Percentiles rank a stretch among this genome's conserved stretches.
Conservation (phyloP, 2,797 vertebrate genomes). For the Notoglanidium macrostoma region DNA sequence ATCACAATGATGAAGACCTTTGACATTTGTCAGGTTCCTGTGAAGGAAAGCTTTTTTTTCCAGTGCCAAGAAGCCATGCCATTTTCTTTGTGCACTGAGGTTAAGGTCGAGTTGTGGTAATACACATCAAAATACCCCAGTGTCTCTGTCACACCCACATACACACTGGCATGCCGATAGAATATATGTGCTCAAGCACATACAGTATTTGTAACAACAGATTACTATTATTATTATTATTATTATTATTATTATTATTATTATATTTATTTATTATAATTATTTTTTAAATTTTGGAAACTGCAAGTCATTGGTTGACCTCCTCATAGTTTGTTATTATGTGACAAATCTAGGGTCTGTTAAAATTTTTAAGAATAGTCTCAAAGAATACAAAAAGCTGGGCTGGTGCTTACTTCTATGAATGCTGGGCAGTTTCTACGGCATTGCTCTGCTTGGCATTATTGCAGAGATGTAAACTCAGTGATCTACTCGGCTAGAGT, state of each 20-base stretch:
- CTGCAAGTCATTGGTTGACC: too few species aligned
- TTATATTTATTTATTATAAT: too few species aligned
- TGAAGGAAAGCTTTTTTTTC: too few species aligned
- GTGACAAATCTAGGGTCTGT: neutral
- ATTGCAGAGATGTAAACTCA: neutral
- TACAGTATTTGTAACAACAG: neutral
- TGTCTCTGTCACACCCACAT: neutral
- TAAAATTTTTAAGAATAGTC: neutral
- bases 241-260: too few species aligned
- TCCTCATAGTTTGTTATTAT: neutral
- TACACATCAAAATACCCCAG: neutral
- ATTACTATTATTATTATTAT: neutral
- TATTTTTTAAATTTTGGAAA: too few species aligned
- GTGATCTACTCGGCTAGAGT: neutral
- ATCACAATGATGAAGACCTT: neutral
- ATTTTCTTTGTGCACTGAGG: neutral
- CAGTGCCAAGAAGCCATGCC: neutral
- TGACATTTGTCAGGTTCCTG: neutral
- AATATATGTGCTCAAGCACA: neutral
- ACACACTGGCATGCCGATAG: neutral
- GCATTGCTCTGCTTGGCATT: neutral
- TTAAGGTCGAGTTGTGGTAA: neutral
- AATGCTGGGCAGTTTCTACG: neutral
- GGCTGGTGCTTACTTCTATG: neutral
- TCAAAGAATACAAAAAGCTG: too few species aligned